Percentiles rank a stretch among this genome's conserved stretches.
Evolutionary conservation across 2,113 vertebrate species (phyloP).

Genomic region (Phaethornis superciliosus): DNA sequence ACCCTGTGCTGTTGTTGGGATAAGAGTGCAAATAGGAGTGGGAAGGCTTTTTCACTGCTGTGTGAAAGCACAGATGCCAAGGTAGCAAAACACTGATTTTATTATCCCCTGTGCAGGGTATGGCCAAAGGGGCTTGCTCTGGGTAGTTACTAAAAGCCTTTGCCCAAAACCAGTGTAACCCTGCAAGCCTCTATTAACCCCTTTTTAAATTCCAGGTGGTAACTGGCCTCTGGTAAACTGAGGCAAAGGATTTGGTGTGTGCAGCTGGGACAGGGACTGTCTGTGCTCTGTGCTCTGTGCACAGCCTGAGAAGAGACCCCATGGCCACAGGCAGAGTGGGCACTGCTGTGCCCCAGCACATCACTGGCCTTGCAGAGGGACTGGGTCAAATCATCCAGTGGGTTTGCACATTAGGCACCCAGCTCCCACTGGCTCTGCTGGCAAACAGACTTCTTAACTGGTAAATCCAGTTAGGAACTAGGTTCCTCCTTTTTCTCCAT

Average conservation of each 20-base stretch:
- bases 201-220: fast-evolving
- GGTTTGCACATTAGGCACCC: not conserved
- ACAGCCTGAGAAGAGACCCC: not conserved
- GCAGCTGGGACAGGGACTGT: not conserved
- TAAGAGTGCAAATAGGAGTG: not conserved
- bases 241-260: not conserved
- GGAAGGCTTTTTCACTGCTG: not conserved
- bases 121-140: fast-evolving
- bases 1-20: not conserved
- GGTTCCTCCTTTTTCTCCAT: not conserved
- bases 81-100: not conserved
- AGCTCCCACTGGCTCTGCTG: fast-evolving
- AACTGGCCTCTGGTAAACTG: fast-evolving
- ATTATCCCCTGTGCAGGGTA: not conserved
- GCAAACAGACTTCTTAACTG: not conserved
- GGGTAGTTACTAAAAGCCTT: not conserved
- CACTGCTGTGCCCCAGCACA: fast-evolving
- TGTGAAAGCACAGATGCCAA: not conserved
- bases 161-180: not conserved
- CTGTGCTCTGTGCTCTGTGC: not conserved
- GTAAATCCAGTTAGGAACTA: not conserved
- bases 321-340: fast-evolving
- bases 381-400: fast-evolving
- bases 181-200: not conserved
- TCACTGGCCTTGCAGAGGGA: not conserved